Evolutionary conservation across 2,113 vertebrate genomes (phyloP), one percentile per base, ranked within the genome.

Genomic region (Triplophysa tibetana): DNA sequence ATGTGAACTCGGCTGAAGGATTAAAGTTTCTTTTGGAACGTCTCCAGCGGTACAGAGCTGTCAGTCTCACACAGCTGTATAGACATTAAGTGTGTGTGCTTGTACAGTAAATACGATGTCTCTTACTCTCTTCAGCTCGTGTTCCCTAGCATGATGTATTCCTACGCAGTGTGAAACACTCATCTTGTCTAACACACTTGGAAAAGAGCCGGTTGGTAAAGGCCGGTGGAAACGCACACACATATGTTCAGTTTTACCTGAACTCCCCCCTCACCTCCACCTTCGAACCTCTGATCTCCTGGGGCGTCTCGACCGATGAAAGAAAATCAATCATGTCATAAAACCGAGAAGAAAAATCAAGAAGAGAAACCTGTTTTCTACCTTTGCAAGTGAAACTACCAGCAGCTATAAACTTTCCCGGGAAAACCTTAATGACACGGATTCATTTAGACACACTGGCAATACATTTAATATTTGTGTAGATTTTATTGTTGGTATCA

Each of bases 291-390:
- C 8, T 2, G 48, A 43, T 78, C 84, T 81, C 81, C 12, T 8
- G 60, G 67, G 85, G 78, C 83, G 81, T 75, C 45, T n/a, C 72
- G 66, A 60, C 66, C 43, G 76, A 81, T 86, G 83, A 86, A 81
- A 81, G 86, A 86, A 88, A 87, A 88, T 88, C 87, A 88, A 86
- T 88, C 80, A 76, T 84, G 85, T 85, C 86, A 88, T 87, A 86
- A 85, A 87, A 67, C 80, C 29, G 54, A 69, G 52, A 2, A 75
- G 65, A 77, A 83, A 75, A 82, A 58, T 70, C 52, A 63, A 74
- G 33, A 56, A 33, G 10, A 48, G 63, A 82, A 77, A 79, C 62
- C 41, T 65, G 66, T 12, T 56, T 52, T 68, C 24, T 54, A 56
- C 61, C 33, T 81, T 48, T 24, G 50, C 29, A 77, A 80, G 72